These are phyloP conservation scores for Carlito syrichta DNA, from an alignment of 2,113 vertebrate species.

Conservation along the genomic window DNA sequence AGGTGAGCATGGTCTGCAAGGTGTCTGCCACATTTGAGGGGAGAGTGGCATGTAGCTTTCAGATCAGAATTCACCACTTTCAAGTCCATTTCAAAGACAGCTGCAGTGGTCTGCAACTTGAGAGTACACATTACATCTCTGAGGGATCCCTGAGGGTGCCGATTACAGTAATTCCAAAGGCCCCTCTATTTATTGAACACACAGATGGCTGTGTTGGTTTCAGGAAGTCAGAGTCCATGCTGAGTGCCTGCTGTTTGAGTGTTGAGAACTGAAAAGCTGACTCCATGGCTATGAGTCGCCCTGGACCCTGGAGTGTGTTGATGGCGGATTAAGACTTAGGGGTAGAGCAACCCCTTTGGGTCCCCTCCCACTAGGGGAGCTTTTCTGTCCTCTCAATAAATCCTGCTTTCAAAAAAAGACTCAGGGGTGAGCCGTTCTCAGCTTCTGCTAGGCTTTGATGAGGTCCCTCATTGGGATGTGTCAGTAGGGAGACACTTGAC, in stretches of 20 bases:
- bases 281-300: background rate
- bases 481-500: background rate
- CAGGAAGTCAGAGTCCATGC: background rate
- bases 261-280: background rate
- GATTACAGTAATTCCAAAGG: background rate
- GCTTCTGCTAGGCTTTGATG: background rate
- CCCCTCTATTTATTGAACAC: background rate
- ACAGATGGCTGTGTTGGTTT: background rate
- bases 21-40: background rate
- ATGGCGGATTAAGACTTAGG: background rate
- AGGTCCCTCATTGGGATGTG: background rate
- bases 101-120: background rate
- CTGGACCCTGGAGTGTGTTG: background rate
- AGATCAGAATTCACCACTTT: background rate
- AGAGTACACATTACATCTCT: background rate
- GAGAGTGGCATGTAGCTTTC: background rate
- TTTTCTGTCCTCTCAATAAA: too few relatives aligned
- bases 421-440: background rate
- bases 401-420: too few relatives aligned
- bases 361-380: too few relatives aligned
- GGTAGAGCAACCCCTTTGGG: too few relatives aligned
- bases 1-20: constrained; percentile 82
- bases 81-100: background rate
- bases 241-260: background rate
- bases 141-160: background rate